Base-by-base conservation (phyloP, 2,888 invertebrate species). In the Plagiodera versicolora region DNA sequence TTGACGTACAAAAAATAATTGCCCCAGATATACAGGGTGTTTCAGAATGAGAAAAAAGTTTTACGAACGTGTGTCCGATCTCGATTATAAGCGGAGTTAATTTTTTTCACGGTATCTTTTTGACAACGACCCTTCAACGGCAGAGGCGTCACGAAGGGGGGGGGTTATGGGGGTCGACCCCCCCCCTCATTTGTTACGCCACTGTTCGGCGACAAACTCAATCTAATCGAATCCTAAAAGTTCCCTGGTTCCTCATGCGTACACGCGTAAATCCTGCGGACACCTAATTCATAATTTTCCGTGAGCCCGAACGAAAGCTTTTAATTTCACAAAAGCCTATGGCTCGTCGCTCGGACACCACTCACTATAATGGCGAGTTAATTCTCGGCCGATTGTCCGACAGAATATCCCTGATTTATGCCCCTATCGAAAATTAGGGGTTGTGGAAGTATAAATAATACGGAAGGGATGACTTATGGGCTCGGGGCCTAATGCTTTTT, bases 311-410 rank as follows among this genome's bases (percentile, higher is more conserved):
- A 67, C 61, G 64, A 67, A 68, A 67, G 66, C 70, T 64, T 70
- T 69, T 70, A 69, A 70, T 70, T 68, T 70, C 61, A 64, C 68
- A 70, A 67, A 65, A 66, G 69, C 65, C 50, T 56, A n/a, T n/a
- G 51, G 52, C 44, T 52, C 39, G n/a, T n/a, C n/a, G 32, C 35
- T n/a, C 52, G 59, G 52, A 54, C 65, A 60, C 63, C 69, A 66
- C 68, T 69, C 67, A 69, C 71, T 73, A 74, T 73, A 74, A 73
- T 72, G 72, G 73, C 70, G 72, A 73, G 73, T 71, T 74, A 73
- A 74, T 74, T 73, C 73, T 67, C 65, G 69, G 44, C 52, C 67
- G 70, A 72, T 70, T 70, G 74, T 67, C 70, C 32, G 32, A 32
- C 8, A 9, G 2, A 9, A 32, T 32, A 9, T 24, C 70, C 67